Percentiles rank a stretch among this genome's conserved stretches.
Evolutionary conservation across 1,140 invertebrate genomes (phyloP).

Genomic region (Hypsibius dujardini): DNA sequence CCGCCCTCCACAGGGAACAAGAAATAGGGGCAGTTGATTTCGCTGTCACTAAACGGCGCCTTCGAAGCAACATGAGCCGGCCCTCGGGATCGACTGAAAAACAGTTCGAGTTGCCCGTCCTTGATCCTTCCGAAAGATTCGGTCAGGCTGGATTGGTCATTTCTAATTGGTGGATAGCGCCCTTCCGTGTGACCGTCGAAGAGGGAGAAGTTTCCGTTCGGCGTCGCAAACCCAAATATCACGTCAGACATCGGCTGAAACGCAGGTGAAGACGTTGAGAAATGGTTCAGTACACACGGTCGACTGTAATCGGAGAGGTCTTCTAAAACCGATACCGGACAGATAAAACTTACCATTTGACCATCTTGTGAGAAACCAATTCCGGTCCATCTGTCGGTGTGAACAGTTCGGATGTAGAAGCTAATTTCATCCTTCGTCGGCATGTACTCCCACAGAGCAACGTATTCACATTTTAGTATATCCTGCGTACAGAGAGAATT

Average conservation of each 20-base stretch:
- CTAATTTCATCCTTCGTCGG: constrained; percentile 54
- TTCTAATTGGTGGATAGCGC: background rate
- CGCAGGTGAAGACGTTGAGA: background rate
- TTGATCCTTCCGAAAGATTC: background rate
- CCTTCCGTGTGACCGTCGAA: background rate
- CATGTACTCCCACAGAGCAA: constrained; percentile 61
- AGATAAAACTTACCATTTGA: background rate
- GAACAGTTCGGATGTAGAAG: constrained; percentile 65
- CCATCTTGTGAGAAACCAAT: constrained; percentile 67
- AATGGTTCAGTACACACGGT: background rate
- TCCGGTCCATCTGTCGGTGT: constrained; percentile 72
- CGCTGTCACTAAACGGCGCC: background rate
- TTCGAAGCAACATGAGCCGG: background rate
- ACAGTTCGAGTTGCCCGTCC: background rate
- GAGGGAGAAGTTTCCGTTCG: background rate
- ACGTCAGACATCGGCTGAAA: background rate
- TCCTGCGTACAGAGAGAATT: too few species aligned
- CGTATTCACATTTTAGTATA: constrained; percentile 52
- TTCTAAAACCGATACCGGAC: too few species aligned
- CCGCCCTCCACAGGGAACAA: constrained; percentile 25
- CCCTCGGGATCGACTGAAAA: background rate
- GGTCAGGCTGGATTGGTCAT: background rate
- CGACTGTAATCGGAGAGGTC: too few species aligned
- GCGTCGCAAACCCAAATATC: background rate
- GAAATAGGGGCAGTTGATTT: background rate